These are phyloP conservation scores for Caenorhabditis sp. DNA, from an alignment of 2,888 invertebrate genomes.

Conservation along the genomic window DNA sequence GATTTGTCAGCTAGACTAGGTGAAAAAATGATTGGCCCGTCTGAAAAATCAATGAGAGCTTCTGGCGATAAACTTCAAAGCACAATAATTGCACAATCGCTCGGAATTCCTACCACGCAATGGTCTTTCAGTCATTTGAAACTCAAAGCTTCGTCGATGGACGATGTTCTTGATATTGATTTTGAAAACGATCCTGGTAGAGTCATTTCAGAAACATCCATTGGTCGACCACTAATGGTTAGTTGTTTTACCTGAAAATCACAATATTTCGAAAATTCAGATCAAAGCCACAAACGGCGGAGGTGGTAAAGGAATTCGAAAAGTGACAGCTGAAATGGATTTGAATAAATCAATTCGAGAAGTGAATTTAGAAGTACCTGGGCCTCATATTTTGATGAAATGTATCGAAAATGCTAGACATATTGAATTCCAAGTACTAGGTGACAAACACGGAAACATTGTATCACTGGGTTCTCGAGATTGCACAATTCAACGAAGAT, in stretches of 20 bases:
- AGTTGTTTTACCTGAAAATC: not conserved
- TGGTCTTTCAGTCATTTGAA: slow-evolving; percentile 79
- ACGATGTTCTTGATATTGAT: not conserved
- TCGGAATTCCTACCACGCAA: slow-evolving; percentile 92
- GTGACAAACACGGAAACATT: slow-evolving; percentile 92
- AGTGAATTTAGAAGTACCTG: slow-evolving; percentile 84
- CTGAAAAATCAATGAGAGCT: slow-evolving; percentile 92
- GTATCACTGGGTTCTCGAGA: slow-evolving; percentile 97
- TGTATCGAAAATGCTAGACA: slow-evolving; percentile 92
- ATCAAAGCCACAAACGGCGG: slow-evolving; percentile 99
- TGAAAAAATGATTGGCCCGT: slow-evolving; percentile 92
- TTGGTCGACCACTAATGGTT: not conserved
- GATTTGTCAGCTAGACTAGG: slow-evolving; percentile 92
- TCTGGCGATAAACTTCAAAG: slow-evolving; percentile 98
- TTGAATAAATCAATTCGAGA: slow-evolving; percentile 95
- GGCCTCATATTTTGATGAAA: slow-evolving; percentile 98
- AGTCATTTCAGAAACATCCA: not conserved
- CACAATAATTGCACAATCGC: slow-evolving; percentile 94
- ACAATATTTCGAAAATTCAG: slow-evolving; percentile 72
- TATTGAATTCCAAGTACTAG: slow-evolving; percentile 93
- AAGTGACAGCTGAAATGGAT: slow-evolving; percentile 81
- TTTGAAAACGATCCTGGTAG: not conserved
- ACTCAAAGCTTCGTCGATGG: slow-evolving; percentile 74
- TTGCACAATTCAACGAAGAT: slow-evolving; percentile 95
- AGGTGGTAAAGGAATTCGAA: slow-evolving; percentile 95